Percentiles rank a stretch among this genome's conserved stretches.
Conservation (phyloP, 2,113 vertebrate species). For the Austrofundulus limnaeus region DNA sequence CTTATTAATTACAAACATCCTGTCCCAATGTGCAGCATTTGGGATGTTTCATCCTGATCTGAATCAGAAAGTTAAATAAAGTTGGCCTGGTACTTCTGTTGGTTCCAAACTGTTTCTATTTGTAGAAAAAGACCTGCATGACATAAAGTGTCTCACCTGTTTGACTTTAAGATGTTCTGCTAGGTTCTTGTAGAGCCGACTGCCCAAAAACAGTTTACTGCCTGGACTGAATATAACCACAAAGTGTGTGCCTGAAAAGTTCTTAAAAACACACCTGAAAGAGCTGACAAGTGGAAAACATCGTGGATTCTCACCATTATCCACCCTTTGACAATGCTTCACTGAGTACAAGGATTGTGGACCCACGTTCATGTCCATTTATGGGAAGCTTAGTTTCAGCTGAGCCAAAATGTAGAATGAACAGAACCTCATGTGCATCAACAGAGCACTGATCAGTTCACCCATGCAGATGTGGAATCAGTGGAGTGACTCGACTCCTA, state of each 20-base stretch:
- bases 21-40: no score
- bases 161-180: neutral
- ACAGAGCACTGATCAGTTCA: neutral
- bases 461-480: neutral
- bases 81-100: neutral
- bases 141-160: neutral
- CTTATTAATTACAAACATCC: no score
- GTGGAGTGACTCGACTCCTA: no score
- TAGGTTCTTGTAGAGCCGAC: neutral
- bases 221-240: neutral
- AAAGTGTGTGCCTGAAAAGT: neutral
- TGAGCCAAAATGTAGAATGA: neutral
- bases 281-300: neutral
- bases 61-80: no score
- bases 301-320: neutral
- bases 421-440: neutral
- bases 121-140: neutral
- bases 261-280: neutral
- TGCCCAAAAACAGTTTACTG: no score
- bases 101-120: neutral
- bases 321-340: neutral
- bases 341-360: neutral
- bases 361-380: neutral
- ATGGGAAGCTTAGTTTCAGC: conserved; percentile 3
- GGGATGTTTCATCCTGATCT: no score